Evolutionary conservation across 1,140 invertebrate genomes (phyloP).

Genomic region (Orius laevigatus): DNA sequence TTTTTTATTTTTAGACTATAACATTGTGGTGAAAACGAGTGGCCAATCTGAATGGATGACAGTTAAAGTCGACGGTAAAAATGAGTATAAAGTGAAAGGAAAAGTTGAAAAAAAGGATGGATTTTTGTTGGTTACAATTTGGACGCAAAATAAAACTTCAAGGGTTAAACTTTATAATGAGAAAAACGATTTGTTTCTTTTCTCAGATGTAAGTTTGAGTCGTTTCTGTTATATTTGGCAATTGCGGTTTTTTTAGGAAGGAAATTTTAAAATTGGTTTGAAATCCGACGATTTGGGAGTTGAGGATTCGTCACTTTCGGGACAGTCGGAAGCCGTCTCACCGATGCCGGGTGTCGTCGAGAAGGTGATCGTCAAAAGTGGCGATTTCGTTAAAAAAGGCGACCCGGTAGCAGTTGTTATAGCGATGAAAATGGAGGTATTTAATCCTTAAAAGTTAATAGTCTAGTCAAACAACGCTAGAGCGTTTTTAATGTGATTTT

Average conservation of each 20-base stretch:
- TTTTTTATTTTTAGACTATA: slow-evolving; percentile 16
- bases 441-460: not conserved
- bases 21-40: slow-evolving; percentile 10
- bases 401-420: slow-evolving; percentile 80
- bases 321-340: slow-evolving; percentile 37
- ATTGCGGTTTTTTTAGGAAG: slow-evolving; percentile 4
- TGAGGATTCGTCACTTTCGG: not conserved
- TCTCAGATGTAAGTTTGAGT: not conserved
- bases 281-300: not conserved
- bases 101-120: not conserved
- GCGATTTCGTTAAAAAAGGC: slow-evolving; percentile 61
- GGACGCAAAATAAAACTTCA: too few relatives aligned
- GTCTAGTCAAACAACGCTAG: not conserved
- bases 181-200: not conserved
- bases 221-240: not conserved
- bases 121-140: not conserved
- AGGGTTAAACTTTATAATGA: too few relatives aligned
- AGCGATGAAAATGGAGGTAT: slow-evolving; percentile 99
- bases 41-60: slow-evolving; percentile 23
- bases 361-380: slow-evolving; percentile 66
- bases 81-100: slow-evolving; percentile 1
- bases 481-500: too few relatives aligned
- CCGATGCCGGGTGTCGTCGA: slow-evolving; percentile 95
- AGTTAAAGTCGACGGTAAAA: slow-evolving; percentile 30
- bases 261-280: slow-evolving; percentile 1